Evolutionary conservation across 2,113 vertebrate genomes (phyloP).

Genomic region (Strix aluco): DNA sequence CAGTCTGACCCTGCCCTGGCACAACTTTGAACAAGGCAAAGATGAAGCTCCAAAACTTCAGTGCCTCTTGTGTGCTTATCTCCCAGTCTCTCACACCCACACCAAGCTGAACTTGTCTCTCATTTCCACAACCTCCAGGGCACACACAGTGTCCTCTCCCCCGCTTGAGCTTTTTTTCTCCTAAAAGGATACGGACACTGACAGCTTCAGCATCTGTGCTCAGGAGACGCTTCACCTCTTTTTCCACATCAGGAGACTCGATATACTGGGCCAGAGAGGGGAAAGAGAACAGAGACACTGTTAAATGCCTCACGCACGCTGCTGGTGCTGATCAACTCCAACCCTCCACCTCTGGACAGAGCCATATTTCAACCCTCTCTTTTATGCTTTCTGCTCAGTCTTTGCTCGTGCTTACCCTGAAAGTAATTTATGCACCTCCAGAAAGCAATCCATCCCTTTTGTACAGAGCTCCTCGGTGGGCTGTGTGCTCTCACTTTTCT

Average conservation of each 20-base stretch:
- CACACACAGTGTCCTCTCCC: neutral
- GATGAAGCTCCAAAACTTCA: neutral
- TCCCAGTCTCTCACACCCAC: neutral
- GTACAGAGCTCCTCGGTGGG: neutral
- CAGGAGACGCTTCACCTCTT: constrained; percentile 93
- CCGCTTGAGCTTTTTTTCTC: neutral
- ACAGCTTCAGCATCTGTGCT: constrained; percentile 92
- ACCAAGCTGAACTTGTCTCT: neutral
- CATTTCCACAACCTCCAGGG: neutral
- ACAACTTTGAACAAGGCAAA: neutral
- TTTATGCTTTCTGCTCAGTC: neutral
- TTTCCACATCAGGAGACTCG: constrained; percentile 92
- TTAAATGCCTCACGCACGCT: neutral
- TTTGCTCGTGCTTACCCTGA: neutral
- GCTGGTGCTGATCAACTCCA: neutral
- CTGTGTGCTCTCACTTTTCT: neutral
- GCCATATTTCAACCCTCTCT: neutral
- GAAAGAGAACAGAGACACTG: neutral
- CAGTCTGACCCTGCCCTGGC: no score
- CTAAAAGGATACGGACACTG: constrained; percentile 91
- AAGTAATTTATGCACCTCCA: neutral
- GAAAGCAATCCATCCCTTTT: neutral
- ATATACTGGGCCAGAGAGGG: constrained; percentile 75
- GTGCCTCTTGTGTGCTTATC: neutral
- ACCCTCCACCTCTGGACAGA: neutral